These are phyloP conservation scores for Clupea harengus DNA, from an alignment of 2,113 vertebrate species.

Conservation along the genomic window DNA sequence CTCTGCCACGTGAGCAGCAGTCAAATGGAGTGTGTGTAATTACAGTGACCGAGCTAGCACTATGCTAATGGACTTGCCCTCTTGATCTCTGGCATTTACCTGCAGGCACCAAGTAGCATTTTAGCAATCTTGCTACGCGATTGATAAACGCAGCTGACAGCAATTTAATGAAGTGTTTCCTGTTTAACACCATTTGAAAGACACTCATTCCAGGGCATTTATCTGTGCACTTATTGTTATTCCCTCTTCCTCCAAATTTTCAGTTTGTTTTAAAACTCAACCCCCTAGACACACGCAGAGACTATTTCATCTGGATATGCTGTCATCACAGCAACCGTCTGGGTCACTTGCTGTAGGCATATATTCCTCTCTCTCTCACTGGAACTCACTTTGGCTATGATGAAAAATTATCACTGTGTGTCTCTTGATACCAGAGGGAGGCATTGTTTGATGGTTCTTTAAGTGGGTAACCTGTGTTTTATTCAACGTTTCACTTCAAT, in stretches of 20 bases:
- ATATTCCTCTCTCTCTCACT: neutral
- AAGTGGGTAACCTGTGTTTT: slow-evolving; percentile 26
- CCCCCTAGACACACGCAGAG: neutral
- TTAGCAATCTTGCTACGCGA: neutral
- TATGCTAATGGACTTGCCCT: neutral
- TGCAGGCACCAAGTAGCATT: slow-evolving; percentile 12
- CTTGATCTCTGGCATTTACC: neutral
- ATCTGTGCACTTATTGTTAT: neutral
- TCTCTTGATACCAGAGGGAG: neutral
- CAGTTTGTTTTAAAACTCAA: slow-evolving; percentile 10
- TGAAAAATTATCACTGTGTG: neutral
- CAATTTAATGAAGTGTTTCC: slow-evolving; percentile 14
- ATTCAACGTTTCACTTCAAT: slow-evolving; percentile 21
- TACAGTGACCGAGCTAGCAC: neutral
- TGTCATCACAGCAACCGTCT: neutral
- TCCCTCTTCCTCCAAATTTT: neutral
- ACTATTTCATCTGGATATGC: neutral
- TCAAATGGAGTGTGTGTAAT: neutral
- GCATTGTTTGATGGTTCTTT: slow-evolving; percentile 23
- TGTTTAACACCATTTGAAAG: slow-evolving; percentile 17
- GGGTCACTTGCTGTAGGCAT: slow-evolving; percentile 2
- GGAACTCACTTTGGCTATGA: neutral
- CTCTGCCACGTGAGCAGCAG: neutral
- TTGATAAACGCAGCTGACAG: slow-evolving; percentile 23
- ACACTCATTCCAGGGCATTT: neutral